Conservation (phyloP, 2,113 vertebrate genomes). For the Cercopithecus mona region DNA sequence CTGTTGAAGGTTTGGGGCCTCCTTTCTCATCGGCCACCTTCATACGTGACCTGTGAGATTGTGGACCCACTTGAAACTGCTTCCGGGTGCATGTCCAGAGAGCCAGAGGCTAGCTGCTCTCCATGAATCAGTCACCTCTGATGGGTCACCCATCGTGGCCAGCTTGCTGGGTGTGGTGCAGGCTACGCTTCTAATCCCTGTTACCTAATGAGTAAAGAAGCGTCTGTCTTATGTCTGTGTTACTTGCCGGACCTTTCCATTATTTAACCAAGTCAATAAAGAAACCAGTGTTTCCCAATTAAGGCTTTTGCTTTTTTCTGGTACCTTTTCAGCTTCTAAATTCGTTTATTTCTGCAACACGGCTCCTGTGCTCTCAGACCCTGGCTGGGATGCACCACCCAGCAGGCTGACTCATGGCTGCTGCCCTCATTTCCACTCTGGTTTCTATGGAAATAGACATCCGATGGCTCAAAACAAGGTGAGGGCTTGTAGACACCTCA, state of each 20-base stretch:
- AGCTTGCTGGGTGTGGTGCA: rapidly evolving
- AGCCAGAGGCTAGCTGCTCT: background rate
- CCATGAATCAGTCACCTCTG: background rate
- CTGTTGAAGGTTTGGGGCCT: background rate
- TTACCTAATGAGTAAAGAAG: slow-evolving; percentile 1
- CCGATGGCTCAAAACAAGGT: slow-evolving; percentile 59
- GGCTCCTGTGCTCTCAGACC: background rate
- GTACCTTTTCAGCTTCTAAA: background rate
- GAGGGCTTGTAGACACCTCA: background rate
- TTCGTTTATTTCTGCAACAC: background rate
- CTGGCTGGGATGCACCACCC: background rate
- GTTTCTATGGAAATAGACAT: slow-evolving; percentile 73
- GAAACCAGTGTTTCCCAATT: slow-evolving; percentile 37
- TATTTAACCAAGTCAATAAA: slow-evolving; percentile 42
- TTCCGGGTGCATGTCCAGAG: background rate
- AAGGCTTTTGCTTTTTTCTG: slow-evolving; percentile 1
- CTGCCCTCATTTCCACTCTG: slow-evolving; percentile 39
- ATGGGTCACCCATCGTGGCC: background rate
- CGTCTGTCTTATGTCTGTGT: background rate
- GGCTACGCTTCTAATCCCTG: background rate
- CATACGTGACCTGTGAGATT: background rate
- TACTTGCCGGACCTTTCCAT: slow-evolving; percentile 36
- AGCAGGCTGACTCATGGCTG: slow-evolving; percentile 53
- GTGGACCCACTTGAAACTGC: background rate
- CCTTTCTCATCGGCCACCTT: background rate